Evolutionary conservation across 1,140 invertebrate genomes (phyloP).

Genomic region (Drosophila kurseongensis): DNA sequence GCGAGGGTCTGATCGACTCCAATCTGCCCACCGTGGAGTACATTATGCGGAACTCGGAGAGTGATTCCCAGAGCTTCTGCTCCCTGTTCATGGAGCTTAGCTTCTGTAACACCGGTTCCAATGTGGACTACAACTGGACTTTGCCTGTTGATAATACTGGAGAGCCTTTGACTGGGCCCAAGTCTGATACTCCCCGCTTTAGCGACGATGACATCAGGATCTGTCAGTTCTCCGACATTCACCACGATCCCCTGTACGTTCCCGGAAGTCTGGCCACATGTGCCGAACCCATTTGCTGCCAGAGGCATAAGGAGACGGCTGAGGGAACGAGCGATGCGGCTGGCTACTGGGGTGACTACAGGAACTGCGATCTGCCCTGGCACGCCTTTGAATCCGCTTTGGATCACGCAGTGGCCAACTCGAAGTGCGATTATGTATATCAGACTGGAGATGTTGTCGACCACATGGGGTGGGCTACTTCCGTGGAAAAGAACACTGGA

Average conservation of each 20-base stretch:
- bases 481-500: constrained; percentile 87
- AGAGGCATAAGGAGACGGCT: constrained; percentile 85
- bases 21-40: constrained; percentile 84
- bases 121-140: constrained; percentile 67
- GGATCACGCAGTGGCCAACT: constrained; percentile 85
- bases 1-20: constrained; percentile 86
- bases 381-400: constrained; percentile 88
- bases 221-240: constrained; percentile 92
- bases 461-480: constrained; percentile 93
- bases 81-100: constrained; percentile 61
- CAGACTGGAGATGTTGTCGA: constrained; percentile 94
- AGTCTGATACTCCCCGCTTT: constrained; percentile 38
- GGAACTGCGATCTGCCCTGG: constrained; percentile 90
- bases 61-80: constrained; percentile 67
- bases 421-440: constrained; percentile 90
- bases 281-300: constrained; percentile 91
- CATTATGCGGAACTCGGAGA: constrained; percentile 61
- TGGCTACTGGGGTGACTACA: constrained; percentile 92
- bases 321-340: constrained; percentile 85
- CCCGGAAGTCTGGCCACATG: constrained; percentile 89
- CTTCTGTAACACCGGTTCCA: constrained; percentile 50
- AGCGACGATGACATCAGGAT: constrained; percentile 85
- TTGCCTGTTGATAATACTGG: constrained; percentile 41
- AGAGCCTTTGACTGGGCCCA: constrained; percentile 16
- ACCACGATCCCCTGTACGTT: constrained; percentile 91